Percentiles rank a stretch among this genome's conserved stretches.
phyloP scores from a whole-genome alignment of 2,113 vertebrate species.

The Nesogale talazaci region DNA sequence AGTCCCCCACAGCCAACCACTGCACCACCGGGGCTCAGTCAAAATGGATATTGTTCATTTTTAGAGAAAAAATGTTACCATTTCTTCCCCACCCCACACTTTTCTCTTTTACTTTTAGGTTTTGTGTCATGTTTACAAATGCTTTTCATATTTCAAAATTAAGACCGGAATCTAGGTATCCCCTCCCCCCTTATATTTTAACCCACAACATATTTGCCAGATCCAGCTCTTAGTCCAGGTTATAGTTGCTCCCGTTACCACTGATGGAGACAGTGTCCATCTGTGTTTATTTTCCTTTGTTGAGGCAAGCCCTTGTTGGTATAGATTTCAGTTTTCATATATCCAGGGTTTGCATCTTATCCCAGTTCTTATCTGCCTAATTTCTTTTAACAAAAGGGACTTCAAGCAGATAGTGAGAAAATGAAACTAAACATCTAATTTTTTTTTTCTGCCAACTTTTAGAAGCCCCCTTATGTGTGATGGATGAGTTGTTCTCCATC shows the following conservation, averaged over 20 bases:
- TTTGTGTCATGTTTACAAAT: slow-evolving; percentile 30
- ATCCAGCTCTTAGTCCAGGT: not conserved
- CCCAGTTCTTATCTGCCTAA: not conserved
- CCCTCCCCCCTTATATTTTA: slow-evolving; percentile 9
- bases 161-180: not conserved
- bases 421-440: too few species aligned
- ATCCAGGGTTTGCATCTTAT: not conserved
- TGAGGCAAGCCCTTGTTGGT: not conserved
- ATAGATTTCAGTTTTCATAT: not conserved
- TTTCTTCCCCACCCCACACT: not conserved
- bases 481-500: not conserved
- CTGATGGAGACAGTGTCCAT: slow-evolving; percentile 7
- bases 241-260: not conserved
- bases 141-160: slow-evolving; percentile 14
- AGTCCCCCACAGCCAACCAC: too few species aligned
- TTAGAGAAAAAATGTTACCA: not conserved
- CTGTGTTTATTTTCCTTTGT: not conserved
- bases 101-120: slow-evolving; percentile 22
- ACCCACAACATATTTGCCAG: slow-evolving; percentile 15
- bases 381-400: not conserved
- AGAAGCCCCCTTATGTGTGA: too few species aligned
- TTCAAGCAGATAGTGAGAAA: too few species aligned
- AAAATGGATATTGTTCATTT: slow-evolving; percentile 3
- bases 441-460: too few species aligned
- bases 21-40: too few species aligned